phyloP scores from a whole-genome alignment of 1,140 invertebrate genomes.

The Scylla paramamosain region DNA sequence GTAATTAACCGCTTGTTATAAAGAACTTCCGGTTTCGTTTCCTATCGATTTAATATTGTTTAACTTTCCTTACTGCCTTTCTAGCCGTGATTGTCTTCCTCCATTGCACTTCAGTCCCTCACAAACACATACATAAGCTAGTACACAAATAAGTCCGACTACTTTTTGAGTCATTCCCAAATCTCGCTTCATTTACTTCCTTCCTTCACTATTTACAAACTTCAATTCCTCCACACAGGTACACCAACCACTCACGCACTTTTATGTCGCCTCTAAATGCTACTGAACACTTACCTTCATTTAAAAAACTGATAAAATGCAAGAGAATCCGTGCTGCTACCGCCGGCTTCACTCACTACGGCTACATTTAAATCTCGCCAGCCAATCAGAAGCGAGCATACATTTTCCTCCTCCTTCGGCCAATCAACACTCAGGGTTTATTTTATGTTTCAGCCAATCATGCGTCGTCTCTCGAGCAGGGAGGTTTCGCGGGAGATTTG shows the following conservation, averaged over 20 bases:
- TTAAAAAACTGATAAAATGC: not conserved
- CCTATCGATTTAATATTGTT: no score
- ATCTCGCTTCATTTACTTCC: not conserved
- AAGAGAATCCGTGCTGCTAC: not conserved
- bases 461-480: no score
- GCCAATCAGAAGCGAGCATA: not conserved
- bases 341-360: not conserved
- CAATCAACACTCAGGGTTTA: not conserved
- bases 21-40: no score
- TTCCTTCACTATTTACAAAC: not conserved
- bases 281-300: not conserved
- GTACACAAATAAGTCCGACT: no score
- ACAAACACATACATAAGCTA: no score
- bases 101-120: no score
- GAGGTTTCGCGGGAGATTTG: not conserved
- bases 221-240: not conserved
- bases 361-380: conserved; percentile 2
- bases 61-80: no score
- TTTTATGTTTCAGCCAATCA: not conserved
- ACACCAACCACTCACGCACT: not conserved
- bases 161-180: not conserved
- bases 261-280: not conserved
- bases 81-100: no score
- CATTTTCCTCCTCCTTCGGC: not conserved
- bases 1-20: no score